phyloP scores from a whole-genome alignment of 2,113 vertebrate genomes.

The Gobio gobio region DNA sequence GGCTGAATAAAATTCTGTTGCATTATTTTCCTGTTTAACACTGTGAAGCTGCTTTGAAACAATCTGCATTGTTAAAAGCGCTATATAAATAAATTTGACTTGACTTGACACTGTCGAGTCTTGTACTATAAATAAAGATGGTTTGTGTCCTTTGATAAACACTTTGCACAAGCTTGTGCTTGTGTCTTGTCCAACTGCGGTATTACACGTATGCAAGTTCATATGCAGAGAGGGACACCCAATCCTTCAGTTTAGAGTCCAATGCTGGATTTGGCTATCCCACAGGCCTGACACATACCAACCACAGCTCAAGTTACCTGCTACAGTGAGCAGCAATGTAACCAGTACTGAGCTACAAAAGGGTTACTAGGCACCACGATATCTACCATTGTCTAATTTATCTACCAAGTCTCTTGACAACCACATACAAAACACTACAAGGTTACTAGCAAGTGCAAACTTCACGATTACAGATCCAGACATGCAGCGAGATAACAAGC shows the following conservation, averaged over 20 bases:
- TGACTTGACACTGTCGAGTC: too few species aligned
- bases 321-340: slow-evolving; percentile 42
- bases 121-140: slow-evolving; percentile 48
- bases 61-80: too few species aligned
- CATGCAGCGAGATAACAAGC: background rate
- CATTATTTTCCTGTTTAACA: too few species aligned
- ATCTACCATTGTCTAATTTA: background rate
- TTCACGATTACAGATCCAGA: background rate
- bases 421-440: slow-evolving; percentile 1
- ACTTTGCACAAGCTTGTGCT: slow-evolving; percentile 15
- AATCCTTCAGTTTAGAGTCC: slow-evolving; percentile 46
- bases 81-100: too few species aligned
- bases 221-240: slow-evolving; percentile 43
- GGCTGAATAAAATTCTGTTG: too few species aligned
- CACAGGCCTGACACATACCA: slow-evolving; percentile 46
- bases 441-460: background rate
- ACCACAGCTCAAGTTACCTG: slow-evolving; percentile 46
- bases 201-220: slow-evolving; percentile 49
- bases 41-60: too few species aligned
- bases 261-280: slow-evolving; percentile 55
- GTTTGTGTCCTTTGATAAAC: slow-evolving; percentile 43
- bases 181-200: slow-evolving; percentile 36
- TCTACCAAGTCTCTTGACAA: background rate
- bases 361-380: background rate
- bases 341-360: slow-evolving; percentile 11